A percentile compares a stretch with the other conserved stretches of the same genome.
These are phyloP conservation scores for Etheostoma nigrum DNA, from an alignment of 2,797 vertebrate species.

Conservation along the genomic window DNA sequence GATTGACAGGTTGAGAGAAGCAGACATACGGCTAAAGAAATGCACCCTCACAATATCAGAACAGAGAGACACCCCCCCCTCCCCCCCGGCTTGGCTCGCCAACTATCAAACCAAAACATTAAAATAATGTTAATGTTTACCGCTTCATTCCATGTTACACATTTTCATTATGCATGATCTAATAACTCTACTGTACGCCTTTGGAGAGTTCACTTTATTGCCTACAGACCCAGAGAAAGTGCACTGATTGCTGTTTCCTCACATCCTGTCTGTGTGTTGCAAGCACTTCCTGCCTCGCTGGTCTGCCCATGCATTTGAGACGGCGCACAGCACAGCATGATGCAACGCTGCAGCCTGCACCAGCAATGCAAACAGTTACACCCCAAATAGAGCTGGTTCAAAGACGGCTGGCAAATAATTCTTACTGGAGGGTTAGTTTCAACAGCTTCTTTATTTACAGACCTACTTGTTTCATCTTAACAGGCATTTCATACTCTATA, in stretches of 20 bases:
- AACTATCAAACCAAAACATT: conserved; percentile 8
- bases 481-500: not conserved
- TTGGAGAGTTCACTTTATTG: conserved; percentile 8
- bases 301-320: conserved; percentile 17
- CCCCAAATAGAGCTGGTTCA: conserved; percentile 26
- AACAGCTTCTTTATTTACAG: not conserved
- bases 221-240: conserved; percentile 11
- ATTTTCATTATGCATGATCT: not conserved
- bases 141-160: not conserved
- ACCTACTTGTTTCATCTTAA: not conserved
- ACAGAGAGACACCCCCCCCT: not conserved
- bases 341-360: conserved; percentile 48
- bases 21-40: conserved; percentile 16
- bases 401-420: conserved; percentile 22
- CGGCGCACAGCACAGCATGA: conserved; percentile 29
- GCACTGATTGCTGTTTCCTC: conserved; percentile 20
- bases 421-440: conserved; percentile 3
- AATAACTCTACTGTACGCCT: not conserved
- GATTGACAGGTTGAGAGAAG: conserved; percentile 51
- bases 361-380: conserved; percentile 44
- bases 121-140: conserved; percentile 15
- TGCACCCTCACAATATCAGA: conserved; percentile 19
- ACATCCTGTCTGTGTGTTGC: not conserved
- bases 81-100: not conserved
- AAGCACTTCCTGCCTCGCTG: not conserved